Conservation (phyloP, 2,113 vertebrate genomes). For the Anhinga anhinga region DNA sequence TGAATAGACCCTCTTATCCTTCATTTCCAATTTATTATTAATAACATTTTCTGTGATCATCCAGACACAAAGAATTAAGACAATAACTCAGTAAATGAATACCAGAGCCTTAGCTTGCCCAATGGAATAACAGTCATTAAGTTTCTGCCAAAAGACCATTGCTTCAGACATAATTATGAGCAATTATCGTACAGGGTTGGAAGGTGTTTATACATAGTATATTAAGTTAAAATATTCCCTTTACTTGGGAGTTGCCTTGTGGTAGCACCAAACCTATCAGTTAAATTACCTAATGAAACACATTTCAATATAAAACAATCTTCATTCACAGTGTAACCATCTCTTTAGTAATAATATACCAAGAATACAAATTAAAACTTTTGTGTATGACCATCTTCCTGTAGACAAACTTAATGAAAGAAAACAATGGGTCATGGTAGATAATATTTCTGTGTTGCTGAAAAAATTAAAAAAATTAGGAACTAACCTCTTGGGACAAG, state of each 20-base stretch:
- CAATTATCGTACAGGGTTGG: background rate
- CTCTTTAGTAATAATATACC: background rate
- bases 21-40: slow-evolving; percentile 48
- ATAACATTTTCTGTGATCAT: slow-evolving; percentile 28
- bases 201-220: background rate
- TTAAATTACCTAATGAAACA: background rate
- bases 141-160: background rate
- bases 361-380: background rate
- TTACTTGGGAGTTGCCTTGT: background rate
- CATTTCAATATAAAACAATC: background rate
- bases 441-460: background rate
- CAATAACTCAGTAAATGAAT: slow-evolving; percentile 3
- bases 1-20: slow-evolving; percentile 7
- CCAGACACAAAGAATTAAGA: slow-evolving; percentile 42
- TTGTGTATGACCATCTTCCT: background rate
- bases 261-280: background rate
- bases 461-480: background rate
- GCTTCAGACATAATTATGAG: background rate
- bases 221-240: background rate
- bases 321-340: background rate
- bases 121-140: background rate
- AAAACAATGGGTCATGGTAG: background rate
- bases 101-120: background rate
- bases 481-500: background rate
- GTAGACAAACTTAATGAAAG: background rate